Percentiles rank a stretch among this genome's conserved stretches.
Evolutionary conservation across 2,113 vertebrate genomes (phyloP).

Genomic region (Pycnonotus jocosus): DNA sequence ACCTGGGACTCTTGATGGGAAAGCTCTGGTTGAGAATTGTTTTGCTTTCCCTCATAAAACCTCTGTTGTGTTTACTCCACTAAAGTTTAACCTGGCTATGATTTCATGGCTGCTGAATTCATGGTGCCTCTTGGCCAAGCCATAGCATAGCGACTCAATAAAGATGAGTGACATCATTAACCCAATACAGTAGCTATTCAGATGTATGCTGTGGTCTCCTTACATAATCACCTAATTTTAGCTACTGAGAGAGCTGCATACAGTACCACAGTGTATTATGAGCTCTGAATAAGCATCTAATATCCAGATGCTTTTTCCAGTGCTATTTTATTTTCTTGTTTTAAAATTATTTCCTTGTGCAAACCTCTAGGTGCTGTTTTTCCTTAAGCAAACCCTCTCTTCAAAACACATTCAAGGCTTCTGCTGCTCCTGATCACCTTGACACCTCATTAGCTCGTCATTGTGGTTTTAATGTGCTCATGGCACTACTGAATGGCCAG

Average conservation of each 20-base stretch:
- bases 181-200: conserved; percentile 70
- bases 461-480: background rate
- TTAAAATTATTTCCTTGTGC: background rate
- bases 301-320: conserved; percentile 28
- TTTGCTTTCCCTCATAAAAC: background rate
- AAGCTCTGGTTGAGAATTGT: background rate
- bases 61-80: conserved; percentile 48
- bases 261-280: conserved; percentile 51
- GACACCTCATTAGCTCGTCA: background rate
- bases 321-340: conserved; percentile 17
- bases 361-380: background rate
- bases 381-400: background rate
- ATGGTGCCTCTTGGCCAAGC: conserved; percentile 27
- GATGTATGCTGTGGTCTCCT: conserved; percentile 54
- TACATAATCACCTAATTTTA: conserved; percentile 75
- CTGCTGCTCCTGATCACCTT: background rate
- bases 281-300: conserved; percentile 2
- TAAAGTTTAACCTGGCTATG: conserved; percentile 57
- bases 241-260: conserved; percentile 40
- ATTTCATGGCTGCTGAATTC: conserved; percentile 64
- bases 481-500: background rate
- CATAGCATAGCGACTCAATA: conserved; percentile 61
- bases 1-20: rapidly evolving
- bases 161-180: conserved; percentile 76
- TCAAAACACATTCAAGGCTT: background rate